Base-by-base conservation (phyloP, 2,888 invertebrate genomes). In the Brachynemurus nebulosus region DNA sequence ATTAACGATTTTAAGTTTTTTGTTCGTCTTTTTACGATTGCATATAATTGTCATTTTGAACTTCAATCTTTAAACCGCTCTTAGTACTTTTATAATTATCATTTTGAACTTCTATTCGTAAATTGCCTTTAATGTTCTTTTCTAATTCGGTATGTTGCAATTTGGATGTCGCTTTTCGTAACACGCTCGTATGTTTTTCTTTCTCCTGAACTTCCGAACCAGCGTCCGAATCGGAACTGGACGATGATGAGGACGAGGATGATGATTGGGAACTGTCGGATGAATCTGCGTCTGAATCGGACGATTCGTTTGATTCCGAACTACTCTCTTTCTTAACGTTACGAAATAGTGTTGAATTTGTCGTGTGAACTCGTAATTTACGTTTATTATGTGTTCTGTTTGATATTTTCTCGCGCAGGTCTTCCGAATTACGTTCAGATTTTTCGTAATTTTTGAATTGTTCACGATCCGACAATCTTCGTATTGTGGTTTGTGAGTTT, bases 51-150 rank as follows among this genome's bases (percentile, higher is more conserved):
- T n/a, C n/a, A n/a, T n/a, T n/a, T n/a, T n/a, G n/a, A n/a, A n/a
- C n/a, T n/a, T n/a, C n/a, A n/a, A n/a, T n/a, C n/a, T n/a, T n/a
- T n/a, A n/a, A n/a, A n/a, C n/a, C n/a, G n/a, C n/a, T n/a, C n/a
- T n/a, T n/a, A n/a, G 39, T 35, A 48, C 45, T 48, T 53, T 37
- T 54, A 51, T 55, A 59, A 41, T 55, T 56, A 45, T 61, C 60
- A 48, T 61, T 61, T 45, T 51, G 59, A 23, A 61, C 59, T 52
- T 60, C 59, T 47, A 64, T 61, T 45, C 61, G 57, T 36, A 64
- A 49, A 4, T 60, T 60, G 40, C 55, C 55, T 23, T 58, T 52
- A n/a, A 51, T 23, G 25, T 19, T 12, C 30, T 12, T 8, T 30
- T 30, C 14, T 30, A 12, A 12, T 42, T 45, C 47, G 7, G 37